Evolutionary conservation across 2,797 vertebrate species (phyloP).

Genomic region (Taenioides sp.): DNA sequence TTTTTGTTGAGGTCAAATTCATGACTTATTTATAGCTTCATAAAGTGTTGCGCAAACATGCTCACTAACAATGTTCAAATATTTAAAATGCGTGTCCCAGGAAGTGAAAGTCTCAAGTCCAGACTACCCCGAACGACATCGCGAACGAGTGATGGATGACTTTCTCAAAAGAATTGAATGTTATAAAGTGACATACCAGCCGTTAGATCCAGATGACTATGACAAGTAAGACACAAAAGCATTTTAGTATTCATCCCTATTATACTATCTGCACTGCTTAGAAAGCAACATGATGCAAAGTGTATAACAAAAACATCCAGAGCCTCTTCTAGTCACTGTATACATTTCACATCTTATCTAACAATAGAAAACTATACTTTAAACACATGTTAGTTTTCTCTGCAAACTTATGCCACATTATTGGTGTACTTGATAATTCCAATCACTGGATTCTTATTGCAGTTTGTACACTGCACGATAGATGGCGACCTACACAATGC

Average conservation of each 20-base stretch:
- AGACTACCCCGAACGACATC: constrained; percentile 91
- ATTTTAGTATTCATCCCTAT: not conserved
- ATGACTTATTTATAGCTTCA: constrained; percentile 47
- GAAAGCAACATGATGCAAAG: not conserved
- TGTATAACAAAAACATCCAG: not conserved
- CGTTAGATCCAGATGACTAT: constrained; percentile 87
- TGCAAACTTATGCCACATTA: not conserved
- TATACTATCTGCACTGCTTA: not conserved
- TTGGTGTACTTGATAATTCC: not conserved
- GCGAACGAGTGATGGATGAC: constrained; percentile 96
- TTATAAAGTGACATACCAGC: constrained; percentile 96
- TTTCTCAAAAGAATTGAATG: constrained; percentile 97
- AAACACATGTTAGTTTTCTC: not conserved
- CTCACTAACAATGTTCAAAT: constrained; percentile 19
- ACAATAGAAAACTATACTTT: not conserved
- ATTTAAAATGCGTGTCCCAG: constrained; percentile 67
- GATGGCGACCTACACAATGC: constrained; percentile 30
- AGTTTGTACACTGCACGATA: constrained; percentile 39
- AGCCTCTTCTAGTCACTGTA: not conserved
- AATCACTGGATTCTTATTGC: constrained; percentile 5
- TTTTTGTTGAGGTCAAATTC: constrained; percentile 22
- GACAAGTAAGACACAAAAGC: constrained; percentile 85
- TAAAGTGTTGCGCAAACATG: constrained; percentile 11
- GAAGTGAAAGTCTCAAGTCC: constrained; percentile 98
- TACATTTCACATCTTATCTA: not conserved